Evolutionary conservation across 1,140 invertebrate species (phyloP), one percentile per base, ranked within the genome.

Genomic region (Coelopa frigida): DNA sequence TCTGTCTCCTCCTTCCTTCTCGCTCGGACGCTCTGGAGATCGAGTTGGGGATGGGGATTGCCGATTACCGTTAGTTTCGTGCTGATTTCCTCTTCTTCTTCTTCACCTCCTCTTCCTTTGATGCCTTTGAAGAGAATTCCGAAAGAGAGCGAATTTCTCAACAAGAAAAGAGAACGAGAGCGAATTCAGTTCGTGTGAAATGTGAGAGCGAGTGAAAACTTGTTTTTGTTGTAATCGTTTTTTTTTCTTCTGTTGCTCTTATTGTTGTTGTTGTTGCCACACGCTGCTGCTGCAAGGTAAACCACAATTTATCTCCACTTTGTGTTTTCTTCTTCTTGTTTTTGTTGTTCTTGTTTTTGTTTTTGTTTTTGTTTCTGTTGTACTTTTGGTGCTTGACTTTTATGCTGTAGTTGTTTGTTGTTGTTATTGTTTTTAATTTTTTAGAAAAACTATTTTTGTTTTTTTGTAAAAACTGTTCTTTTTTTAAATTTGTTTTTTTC

Each of bases 371-470:
- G n/a, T n/a, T n/a, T n/a, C n/a, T n/a, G n/a, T n/a, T n/a, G n/a
- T 50, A 50, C 22, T 48, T 52, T 54, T 51, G 50, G 41, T 50
- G 35, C 26, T 52, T 48, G 24, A 5, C 31, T n/a, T 33, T 20
- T 40, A 3, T 22, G 5, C 27, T 40, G 20, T 41, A 40, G 33
- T 50, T 26, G n/a, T n/a, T n/a, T n/a, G n/a, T n/a, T n/a, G n/a
- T n/a, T n/a, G n/a, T n/a, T n/a, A n/a, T n/a, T n/a, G 22, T 39
- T 53, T 29, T 26, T 41, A n/a, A n/a, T 40, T 4, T 21, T 24
- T 12, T 23, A 40, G 5, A 40, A n/a, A 17, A 33, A 37, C 20
- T 52, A 24, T 50, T n/a, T 48, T 26, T 35, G 3, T 41, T 20
- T 38, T 48, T 38, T 42, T 43, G 26, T 27, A 38, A 22, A n/a